Evolutionary conservation across 1,140 invertebrate species (phyloP), one percentile per base, ranked within the genome.

Genomic region (Drosophila triauraria): DNA sequence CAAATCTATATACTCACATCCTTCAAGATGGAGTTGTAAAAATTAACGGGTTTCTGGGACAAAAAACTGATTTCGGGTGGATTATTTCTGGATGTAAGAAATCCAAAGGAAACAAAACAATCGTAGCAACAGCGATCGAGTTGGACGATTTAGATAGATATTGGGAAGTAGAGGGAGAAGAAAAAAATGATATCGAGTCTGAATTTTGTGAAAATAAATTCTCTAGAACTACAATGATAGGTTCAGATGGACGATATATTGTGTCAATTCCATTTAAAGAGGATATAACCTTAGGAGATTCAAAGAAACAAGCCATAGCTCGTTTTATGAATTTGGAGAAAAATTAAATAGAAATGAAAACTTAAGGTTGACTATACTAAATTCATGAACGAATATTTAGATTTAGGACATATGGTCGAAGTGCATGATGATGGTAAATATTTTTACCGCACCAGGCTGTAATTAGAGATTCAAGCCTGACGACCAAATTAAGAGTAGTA

Each of bases 141-240:
- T n/a, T 30, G n/a, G n/a, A 51, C 15, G 25, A 51, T 30, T 6
- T 17, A 7, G 48, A 51, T 30, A 9, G 15, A 17, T 30, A 10
- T 51, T 51, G 48, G 48, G 25, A 51, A 30, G 15, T 30, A 27
- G 25, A 54, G 9, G 32, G 38, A 10, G 32, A 54, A 38, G 51
- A 54, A 10, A 23, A 38, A 6, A 54, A n/a, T n/a, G n/a, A n/a
- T n/a, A n/a, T n/a, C n/a, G n/a, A n/a, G n/a, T n/a, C 25, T 38
- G 17, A 54, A 8, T 38, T 54, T 7, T 54, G 51, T 17, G 51
- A 38, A 32, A 38, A 12, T 10, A 54, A 38, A 4, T 54, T 54
- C 10, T 20, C 4, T 7, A 35, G 23, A 13, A 23, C n/a, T 17
- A 54, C n/a, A 20, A 20, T 9, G 7, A 46, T 7, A 20, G 17